Evolutionary conservation across 2,113 vertebrate species (phyloP).

Genomic region (Cryptoleucopteryx plumbea): DNA sequence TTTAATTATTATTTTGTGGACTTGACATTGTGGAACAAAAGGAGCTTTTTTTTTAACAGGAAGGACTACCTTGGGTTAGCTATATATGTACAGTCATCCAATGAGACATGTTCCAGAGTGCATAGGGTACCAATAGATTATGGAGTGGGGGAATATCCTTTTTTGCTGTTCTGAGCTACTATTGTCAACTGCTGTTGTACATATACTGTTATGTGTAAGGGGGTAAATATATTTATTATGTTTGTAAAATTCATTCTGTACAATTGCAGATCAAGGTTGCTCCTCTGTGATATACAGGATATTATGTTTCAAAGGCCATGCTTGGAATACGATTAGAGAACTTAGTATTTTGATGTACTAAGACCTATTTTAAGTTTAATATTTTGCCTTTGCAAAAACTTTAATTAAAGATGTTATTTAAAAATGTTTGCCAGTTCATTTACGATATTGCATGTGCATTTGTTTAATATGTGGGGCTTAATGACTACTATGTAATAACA

Average conservation of each 20-base stretch:
- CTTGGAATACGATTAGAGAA: slow-evolving; percentile 85
- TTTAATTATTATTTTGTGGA: slow-evolving; percentile 50
- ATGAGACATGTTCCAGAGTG: slow-evolving; percentile 63
- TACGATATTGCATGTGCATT: slow-evolving; percentile 16
- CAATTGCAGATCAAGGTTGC: slow-evolving; percentile 85
- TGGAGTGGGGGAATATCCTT: slow-evolving; percentile 68
- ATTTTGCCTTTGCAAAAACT: slow-evolving; percentile 90
- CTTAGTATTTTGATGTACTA: slow-evolving; percentile 88
- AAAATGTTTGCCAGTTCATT: slow-evolving; percentile 72
- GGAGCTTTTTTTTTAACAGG: slow-evolving; percentile 42
- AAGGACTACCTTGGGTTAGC: slow-evolving; percentile 60
- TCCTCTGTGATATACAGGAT: slow-evolving; percentile 83
- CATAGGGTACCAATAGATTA: slow-evolving; percentile 64
- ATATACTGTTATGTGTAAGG: slow-evolving; percentile 84
- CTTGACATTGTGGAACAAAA: slow-evolving; percentile 64
- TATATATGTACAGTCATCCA: slow-evolving; percentile 43
- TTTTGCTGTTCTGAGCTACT: slow-evolving; percentile 79
- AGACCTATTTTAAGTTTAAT: slow-evolving; percentile 88
- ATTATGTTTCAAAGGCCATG: slow-evolving; percentile 81
- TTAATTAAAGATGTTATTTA: slow-evolving; percentile 91
- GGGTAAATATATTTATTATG: slow-evolving; percentile 88
- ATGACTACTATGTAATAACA: not conserved
- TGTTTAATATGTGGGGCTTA: not conserved
- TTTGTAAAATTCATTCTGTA: slow-evolving; percentile 87
- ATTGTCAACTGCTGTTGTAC: slow-evolving; percentile 86